Evolutionary conservation across 2,888 invertebrate species (phyloP).

Genomic region (Adelphocoris suturalis): DNA sequence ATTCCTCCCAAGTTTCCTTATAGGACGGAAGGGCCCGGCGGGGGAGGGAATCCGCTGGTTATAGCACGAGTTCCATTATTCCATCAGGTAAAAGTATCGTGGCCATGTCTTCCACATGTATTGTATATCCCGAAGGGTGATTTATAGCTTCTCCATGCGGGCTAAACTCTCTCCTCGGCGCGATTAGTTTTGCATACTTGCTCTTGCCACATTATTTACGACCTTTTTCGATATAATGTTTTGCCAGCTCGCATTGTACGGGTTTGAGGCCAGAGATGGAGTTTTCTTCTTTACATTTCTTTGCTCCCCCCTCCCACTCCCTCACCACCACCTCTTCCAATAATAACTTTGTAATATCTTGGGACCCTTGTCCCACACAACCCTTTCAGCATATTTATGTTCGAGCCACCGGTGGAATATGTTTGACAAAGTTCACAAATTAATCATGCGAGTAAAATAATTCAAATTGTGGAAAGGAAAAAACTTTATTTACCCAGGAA

Average conservation of each 20-base stretch:
- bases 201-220: slow-evolving; percentile 38
- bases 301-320: neutral
- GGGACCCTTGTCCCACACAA: neutral
- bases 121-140: slow-evolving; percentile 50
- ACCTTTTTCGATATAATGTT: slow-evolving; percentile 39
- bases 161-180: slow-evolving; percentile 43
- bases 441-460: no score
- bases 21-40: neutral
- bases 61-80: slow-evolving; percentile 49
- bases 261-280: neutral
- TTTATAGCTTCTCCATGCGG: slow-evolving; percentile 25
- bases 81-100: slow-evolving; percentile 52
- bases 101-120: slow-evolving; percentile 52
- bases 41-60: neutral
- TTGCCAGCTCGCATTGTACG: slow-evolving; percentile 12
- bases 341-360: neutral
- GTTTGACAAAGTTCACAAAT: no score
- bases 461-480: no score
- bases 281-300: slow-evolving; percentile 10
- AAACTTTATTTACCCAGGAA: no score
- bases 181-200: slow-evolving; percentile 53
- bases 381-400: neutral
- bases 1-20: slow-evolving; percentile 57
- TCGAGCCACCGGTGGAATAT: no score
- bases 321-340: neutral